A percentile compares a stretch with the other conserved stretches of the same genome.
Evolutionary conservation across 2,797 vertebrate species (phyloP).

Genomic region (Phylloscopus collybita): DNA sequence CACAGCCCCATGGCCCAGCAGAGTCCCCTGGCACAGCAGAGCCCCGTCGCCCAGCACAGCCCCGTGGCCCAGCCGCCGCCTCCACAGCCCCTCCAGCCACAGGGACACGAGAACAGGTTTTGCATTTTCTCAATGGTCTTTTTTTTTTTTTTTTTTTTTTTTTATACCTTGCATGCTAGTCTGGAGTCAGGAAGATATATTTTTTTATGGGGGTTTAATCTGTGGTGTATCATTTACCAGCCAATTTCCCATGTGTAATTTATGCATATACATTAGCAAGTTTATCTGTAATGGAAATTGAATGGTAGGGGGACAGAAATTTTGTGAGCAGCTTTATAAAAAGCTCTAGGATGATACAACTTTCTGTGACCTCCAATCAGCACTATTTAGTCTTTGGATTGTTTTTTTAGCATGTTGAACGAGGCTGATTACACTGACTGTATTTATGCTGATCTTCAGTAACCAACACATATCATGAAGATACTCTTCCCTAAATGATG

Average conservation of each 20-base stretch:
- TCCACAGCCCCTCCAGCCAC: slow-evolving; percentile 87
- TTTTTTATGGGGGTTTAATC: neutral
- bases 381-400: slow-evolving; percentile 20
- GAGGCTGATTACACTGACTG: neutral
- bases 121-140: neutral
- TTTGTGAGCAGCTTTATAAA: slow-evolving; percentile 3
- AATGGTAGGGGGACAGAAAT: neutral
- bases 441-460: slow-evolving; percentile 22
- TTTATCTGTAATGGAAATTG: neutral
- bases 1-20: slow-evolving; percentile 86
- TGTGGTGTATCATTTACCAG: neutral
- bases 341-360: neutral
- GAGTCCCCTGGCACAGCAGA: slow-evolving; percentile 82
- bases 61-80: slow-evolving; percentile 80
- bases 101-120: slow-evolving; percentile 93
- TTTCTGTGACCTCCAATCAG: slow-evolving; percentile 26
- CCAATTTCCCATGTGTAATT: neutral
- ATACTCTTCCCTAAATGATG: neutral
- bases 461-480: neutral
- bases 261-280: neutral
- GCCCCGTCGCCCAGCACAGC: slow-evolving; percentile 81
- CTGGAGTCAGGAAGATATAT: neutral
- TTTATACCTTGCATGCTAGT: neutral
- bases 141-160: neutral
- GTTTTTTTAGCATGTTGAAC: slow-evolving; percentile 4